These are phyloP conservation scores for Gari tellinella DNA, from an alignment of 2,888 invertebrate genomes.

Conservation along the genomic window DNA sequence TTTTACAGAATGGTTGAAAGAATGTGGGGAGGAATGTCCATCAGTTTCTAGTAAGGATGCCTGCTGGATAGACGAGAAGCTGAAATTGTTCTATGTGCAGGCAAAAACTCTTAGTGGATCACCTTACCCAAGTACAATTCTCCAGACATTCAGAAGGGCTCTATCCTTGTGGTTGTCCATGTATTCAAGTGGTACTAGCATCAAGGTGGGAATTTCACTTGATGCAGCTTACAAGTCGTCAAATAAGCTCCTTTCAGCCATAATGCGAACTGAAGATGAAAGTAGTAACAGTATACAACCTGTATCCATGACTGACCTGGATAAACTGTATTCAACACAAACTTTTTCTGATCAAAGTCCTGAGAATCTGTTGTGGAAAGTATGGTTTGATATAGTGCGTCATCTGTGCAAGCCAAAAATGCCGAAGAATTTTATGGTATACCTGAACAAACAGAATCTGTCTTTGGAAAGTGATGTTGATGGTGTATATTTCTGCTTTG, in stretches of 20 bases:
- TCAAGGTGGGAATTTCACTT: constrained; percentile 28
- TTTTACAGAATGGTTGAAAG: constrained; percentile 40
- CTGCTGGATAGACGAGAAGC: constrained; percentile 24
- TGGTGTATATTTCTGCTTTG: constrained; percentile 40
- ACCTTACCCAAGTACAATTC: constrained; percentile 2
- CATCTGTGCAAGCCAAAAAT: constrained; percentile 28
- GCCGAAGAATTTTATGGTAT: constrained; percentile 18
- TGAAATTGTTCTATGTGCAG: constrained; percentile 33
- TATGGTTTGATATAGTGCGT: constrained; percentile 50
- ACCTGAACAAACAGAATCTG: constrained; percentile 28
- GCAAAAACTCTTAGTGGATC: constrained; percentile 14
- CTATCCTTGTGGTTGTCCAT: constrained; percentile 30
- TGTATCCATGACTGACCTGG: constrained; percentile 29
- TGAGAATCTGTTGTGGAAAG: constrained; percentile 38
- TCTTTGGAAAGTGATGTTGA: constrained; percentile 41
- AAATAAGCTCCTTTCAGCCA: constrained; percentile 14
- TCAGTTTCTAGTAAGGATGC: constrained; percentile 25
- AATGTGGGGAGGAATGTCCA: constrained; percentile 8
- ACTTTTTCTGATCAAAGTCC: constrained; percentile 41
- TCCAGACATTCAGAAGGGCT: constrained; percentile 23
- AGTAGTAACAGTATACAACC: background rate
- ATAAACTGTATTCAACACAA: constrained; percentile 24
- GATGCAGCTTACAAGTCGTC: constrained; percentile 29
- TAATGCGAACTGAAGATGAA: background rate
- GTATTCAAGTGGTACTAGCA: constrained; percentile 8